phyloP scores from a whole-genome alignment of 2,797 vertebrate genomes.

The Poeciliopsis turneri region DNA sequence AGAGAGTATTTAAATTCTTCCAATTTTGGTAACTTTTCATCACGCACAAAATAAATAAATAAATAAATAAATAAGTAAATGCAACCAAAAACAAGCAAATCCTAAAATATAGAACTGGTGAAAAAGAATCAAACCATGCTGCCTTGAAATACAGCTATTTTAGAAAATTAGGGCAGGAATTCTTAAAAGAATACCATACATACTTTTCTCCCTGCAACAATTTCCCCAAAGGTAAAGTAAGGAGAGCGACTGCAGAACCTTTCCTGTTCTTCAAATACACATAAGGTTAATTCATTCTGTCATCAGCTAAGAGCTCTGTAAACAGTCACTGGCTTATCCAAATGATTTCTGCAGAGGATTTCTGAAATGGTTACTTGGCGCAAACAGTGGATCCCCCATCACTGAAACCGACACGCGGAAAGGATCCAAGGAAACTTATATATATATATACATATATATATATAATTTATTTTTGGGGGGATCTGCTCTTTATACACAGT shows the following conservation, averaged over 20 bases:
- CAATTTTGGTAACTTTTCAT: not conserved
- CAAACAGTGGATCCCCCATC: not conserved
- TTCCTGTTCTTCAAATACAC: not conserved
- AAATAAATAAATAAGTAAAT: no score
- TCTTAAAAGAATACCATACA: not conserved
- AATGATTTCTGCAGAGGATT: not conserved
- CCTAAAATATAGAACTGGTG: not conserved
- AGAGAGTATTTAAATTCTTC: not conserved
- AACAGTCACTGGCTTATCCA: not conserved
- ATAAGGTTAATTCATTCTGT: not conserved
- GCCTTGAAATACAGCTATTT: not conserved
- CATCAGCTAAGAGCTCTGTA: not conserved
- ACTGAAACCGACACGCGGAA: not conserved
- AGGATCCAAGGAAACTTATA: no score
- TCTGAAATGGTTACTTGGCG: not conserved
- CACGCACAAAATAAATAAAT: not conserved
- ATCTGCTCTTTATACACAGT: not conserved
- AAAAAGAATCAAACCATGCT: not conserved
- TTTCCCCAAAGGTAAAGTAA: not conserved
- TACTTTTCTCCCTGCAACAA: not conserved
- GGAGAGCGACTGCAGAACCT: not conserved
- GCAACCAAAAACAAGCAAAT: not conserved
- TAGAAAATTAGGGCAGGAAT: not conserved
- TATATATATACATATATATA: no score
- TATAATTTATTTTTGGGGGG: no score